Percentiles rank a stretch among this genome's conserved stretches.
Conservation (phyloP, 2,797 vertebrate genomes). For the Pangasius mekongensis region DNA sequence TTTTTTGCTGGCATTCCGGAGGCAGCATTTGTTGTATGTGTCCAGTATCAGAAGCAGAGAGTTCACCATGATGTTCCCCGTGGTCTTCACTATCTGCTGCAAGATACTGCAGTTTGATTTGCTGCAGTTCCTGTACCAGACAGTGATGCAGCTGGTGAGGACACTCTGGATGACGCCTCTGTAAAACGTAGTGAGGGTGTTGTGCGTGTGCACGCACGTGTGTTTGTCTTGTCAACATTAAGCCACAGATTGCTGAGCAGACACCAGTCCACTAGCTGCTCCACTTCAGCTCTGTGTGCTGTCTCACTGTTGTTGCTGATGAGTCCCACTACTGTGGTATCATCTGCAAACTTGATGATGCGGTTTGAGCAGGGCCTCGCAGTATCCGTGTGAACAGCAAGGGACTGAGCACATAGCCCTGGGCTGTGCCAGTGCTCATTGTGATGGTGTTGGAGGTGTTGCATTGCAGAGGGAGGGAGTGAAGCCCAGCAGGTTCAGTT, state of each 20-base stretch:
- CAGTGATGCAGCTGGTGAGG: not conserved
- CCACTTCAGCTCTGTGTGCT: not conserved
- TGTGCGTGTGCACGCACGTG: not conserved
- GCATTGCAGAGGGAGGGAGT: not conserved
- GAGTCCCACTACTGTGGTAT: not conserved
- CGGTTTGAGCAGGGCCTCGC: not conserved
- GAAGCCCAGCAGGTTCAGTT: not conserved
- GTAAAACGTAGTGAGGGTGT: not conserved
- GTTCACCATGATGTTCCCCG: not conserved
- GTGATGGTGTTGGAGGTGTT: not conserved
- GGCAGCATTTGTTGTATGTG: not conserved
- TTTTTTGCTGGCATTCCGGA: not conserved
- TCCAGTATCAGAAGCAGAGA: not conserved
- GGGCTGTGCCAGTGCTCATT: not conserved
- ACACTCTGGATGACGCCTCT: not conserved
- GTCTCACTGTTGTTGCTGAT: not conserved
- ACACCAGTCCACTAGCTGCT: not conserved
- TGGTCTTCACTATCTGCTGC: not conserved
- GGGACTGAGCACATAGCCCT: not conserved
- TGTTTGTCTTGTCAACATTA: not conserved
- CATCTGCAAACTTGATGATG: not conserved
- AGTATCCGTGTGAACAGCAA: not conserved
- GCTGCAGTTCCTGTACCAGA: not conserved
- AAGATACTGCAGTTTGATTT: not conserved
- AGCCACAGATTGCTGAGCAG: not conserved